These are phyloP conservation scores for Colletes gigas DNA, from an alignment of 1,140 invertebrate species.

Conservation along the genomic window DNA sequence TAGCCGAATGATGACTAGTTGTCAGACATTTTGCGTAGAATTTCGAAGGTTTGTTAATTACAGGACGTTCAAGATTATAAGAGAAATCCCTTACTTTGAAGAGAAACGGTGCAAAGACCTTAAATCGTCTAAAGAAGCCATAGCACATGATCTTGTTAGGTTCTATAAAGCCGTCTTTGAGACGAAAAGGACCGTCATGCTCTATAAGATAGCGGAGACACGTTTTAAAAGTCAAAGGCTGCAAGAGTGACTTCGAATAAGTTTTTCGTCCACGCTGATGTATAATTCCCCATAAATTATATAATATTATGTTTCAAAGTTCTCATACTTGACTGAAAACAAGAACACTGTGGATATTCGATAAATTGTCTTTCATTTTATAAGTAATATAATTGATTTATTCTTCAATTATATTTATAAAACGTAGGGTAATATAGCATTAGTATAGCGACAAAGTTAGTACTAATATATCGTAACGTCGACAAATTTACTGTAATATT, in stretches of 20 bases:
- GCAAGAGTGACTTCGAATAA: constrained; percentile 23
- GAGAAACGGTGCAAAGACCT: constrained; percentile 26
- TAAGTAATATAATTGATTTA: neutral
- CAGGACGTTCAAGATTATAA: neutral
- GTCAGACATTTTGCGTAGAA: neutral
- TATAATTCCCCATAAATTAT: neutral
- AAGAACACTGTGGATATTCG: neutral
- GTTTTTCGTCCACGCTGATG: neutral
- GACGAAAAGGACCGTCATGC: constrained; percentile 31
- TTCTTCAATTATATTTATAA: neutral
- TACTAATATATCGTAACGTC: neutral
- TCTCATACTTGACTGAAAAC: neutral
- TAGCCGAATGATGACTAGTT: too few relatives aligned
- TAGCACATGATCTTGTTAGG: constrained; percentile 45
- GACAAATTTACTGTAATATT: too few relatives aligned
- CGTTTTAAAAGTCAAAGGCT: constrained; percentile 19
- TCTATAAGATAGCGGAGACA: constrained; percentile 1
- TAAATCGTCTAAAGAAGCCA: constrained; percentile 25
- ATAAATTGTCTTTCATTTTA: neutral
- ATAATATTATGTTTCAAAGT: neutral
- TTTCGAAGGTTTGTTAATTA: neutral
- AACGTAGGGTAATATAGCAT: neutral
- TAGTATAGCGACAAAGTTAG: neutral
- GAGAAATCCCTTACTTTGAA: neutral
- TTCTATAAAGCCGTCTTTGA: constrained; percentile 38